A percentile compares a stretch with the other conserved stretches of the same genome.
phyloP scores from a whole-genome alignment of 2,888 invertebrate genomes.

The Sycophila texana region DNA sequence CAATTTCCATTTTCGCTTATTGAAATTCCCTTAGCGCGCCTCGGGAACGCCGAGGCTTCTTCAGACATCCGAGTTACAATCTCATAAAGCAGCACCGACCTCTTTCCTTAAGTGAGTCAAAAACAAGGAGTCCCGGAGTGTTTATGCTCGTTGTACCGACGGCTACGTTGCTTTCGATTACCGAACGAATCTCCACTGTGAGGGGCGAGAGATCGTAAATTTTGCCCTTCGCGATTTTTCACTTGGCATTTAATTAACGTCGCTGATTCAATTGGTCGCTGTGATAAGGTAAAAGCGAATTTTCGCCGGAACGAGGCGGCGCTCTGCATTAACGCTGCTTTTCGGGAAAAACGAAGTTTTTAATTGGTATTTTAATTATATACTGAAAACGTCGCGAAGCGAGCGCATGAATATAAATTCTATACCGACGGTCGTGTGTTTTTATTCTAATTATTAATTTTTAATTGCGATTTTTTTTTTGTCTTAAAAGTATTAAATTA shows the following conservation, averaged over 20 bases:
- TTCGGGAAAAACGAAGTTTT: constrained; percentile 10
- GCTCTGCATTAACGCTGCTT: background rate
- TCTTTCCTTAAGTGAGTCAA: constrained; percentile 28
- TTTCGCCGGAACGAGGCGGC: background rate
- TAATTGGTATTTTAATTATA: constrained; percentile 44
- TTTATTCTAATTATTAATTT: too few species aligned
- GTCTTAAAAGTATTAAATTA: too few species aligned
- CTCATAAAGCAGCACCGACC: constrained; percentile 29
- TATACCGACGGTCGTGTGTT: background rate
- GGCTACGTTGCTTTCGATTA: constrained; percentile 3
- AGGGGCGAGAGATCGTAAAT: constrained; percentile 39
- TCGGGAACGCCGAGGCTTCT: background rate
- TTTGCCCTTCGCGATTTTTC: constrained; percentile 26
- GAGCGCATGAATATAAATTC: background rate
- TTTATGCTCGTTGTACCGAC: background rate
- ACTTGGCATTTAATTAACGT: constrained; percentile 43
- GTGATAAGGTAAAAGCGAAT: too few species aligned
- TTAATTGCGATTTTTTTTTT: too few species aligned
- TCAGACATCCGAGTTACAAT: background rate
- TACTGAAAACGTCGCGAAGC: background rate
- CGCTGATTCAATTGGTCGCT: constrained; percentile 19
- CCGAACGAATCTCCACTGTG: constrained; percentile 5
- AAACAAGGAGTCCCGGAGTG: constrained; percentile 11
- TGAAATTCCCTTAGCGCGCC: constrained; percentile 14
- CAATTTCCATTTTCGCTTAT: constrained; percentile 6